Percentiles rank a stretch among this genome's conserved stretches.
phyloP scores from a whole-genome alignment of 2,888 invertebrate species.

The Altica lythri region DNA sequence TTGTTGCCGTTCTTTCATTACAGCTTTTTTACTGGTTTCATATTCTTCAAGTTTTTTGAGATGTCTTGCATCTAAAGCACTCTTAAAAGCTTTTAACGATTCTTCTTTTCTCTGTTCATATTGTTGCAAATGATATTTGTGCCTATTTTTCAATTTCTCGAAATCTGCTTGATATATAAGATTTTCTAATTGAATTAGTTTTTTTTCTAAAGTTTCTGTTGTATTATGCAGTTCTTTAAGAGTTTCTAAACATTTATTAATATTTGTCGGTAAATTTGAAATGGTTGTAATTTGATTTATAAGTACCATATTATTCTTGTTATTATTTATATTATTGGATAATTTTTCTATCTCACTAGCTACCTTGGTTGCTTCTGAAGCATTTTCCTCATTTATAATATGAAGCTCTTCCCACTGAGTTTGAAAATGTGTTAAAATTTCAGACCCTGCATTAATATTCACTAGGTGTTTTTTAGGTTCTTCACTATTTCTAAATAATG shows the following conservation, averaged over 20 bases:
- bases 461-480: slow-evolving; percentile 41
- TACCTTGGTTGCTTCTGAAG: slow-evolving; percentile 63
- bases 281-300: slow-evolving; percentile 49
- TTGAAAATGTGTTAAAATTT: slow-evolving; percentile 72
- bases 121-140: slow-evolving; percentile 68
- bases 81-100: slow-evolving; percentile 56
- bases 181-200: slow-evolving; percentile 69
- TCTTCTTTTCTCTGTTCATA: slow-evolving; percentile 68
- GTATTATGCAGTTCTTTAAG: slow-evolving; percentile 62
- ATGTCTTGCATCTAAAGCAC: slow-evolving; percentile 63
- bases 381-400: slow-evolving; percentile 70
- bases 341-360: slow-evolving; percentile 59
- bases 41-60: slow-evolving; percentile 61
- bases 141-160: slow-evolving; percentile 72
- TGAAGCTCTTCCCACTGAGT: slow-evolving; percentile 74
- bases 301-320: slow-evolving; percentile 47
- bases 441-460: slow-evolving; percentile 69
- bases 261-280: slow-evolving; percentile 51
- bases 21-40: slow-evolving; percentile 63
- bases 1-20: slow-evolving; percentile 68
- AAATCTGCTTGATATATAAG: slow-evolving; percentile 71
- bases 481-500: slow-evolving; percentile 39
- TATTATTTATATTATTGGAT: slow-evolving; percentile 41
- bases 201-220: slow-evolving; percentile 68
- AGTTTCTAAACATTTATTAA: slow-evolving; percentile 61